Conservation (phyloP, 2,113 vertebrate species). For the Crocuta crocuta region DNA sequence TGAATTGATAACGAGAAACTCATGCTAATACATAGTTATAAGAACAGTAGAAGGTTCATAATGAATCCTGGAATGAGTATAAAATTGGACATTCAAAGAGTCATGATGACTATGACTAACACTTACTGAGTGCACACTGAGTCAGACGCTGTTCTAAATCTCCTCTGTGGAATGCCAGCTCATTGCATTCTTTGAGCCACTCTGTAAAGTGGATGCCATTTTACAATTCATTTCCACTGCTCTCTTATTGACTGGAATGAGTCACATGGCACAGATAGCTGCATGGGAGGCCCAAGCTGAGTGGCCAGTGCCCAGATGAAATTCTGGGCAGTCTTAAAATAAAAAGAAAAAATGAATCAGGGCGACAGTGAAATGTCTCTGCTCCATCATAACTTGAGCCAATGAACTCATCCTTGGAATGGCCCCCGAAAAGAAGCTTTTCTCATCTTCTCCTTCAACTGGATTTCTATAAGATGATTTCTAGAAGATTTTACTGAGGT, state of each 20-base stretch:
- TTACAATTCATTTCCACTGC: neutral
- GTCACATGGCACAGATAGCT: neutral
- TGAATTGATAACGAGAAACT: neutral
- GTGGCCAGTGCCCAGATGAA: neutral
- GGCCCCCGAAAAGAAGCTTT: neutral
- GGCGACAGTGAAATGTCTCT: neutral
- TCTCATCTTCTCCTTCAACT: neutral
- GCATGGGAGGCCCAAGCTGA: neutral
- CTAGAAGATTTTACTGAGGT: neutral
- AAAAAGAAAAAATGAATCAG: neutral
- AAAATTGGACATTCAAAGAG: neutral
- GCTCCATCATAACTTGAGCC: neutral
- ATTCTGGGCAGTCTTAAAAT: neutral
- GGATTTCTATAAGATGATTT: neutral
- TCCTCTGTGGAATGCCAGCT: neutral
- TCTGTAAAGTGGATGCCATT: neutral
- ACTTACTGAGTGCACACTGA: neutral
- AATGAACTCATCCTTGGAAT: neutral
- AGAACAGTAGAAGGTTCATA: constrained; percentile 12
- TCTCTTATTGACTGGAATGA: neutral
- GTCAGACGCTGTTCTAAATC: neutral
- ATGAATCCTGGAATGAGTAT: neutral
- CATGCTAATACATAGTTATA: neutral
- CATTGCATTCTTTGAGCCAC: neutral
- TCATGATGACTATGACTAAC: neutral